Evolutionary conservation across 1,140 invertebrate species (phyloP).

Genomic region (Drosophila guanche): DNA sequence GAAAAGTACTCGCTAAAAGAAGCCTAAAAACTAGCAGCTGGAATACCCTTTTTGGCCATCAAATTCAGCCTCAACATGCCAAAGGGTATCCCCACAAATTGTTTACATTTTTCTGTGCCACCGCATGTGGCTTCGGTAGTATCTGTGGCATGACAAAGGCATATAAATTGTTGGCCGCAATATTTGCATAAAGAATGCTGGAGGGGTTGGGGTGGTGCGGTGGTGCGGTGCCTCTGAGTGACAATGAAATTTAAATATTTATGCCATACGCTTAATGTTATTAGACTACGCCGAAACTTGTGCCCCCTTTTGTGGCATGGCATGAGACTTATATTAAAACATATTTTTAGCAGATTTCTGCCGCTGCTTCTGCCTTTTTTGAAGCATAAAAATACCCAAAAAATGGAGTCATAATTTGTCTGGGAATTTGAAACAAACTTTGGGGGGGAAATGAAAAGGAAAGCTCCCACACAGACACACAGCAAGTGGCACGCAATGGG

Average conservation of each 20-base stretch:
- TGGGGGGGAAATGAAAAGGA: slow-evolving; percentile 51
- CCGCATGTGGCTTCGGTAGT: slow-evolving; percentile 18
- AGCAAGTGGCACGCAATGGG: slow-evolving; percentile 48
- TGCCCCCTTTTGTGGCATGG: slow-evolving; percentile 19
- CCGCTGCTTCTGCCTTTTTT: slow-evolving; percentile 42
- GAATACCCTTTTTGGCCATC: too few species aligned
- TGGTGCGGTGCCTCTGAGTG: slow-evolving; percentile 54
- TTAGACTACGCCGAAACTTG: slow-evolving; percentile 69
- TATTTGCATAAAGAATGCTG: slow-evolving; percentile 74
- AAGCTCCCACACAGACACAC: slow-evolving; percentile 36
- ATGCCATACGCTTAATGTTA: slow-evolving; percentile 82
- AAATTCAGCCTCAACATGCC: too few species aligned
- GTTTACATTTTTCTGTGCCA: slow-evolving; percentile 21
- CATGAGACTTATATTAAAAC: slow-evolving; percentile 76
- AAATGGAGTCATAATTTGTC: slow-evolving; percentile 75
- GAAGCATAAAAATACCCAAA: slow-evolving; percentile 72
- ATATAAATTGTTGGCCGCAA: slow-evolving; percentile 69
- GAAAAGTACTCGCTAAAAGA: too few species aligned
- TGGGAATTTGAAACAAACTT: slow-evolving; percentile 48
- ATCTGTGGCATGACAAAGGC: slow-evolving; percentile 68
- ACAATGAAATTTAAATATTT: slow-evolving; percentile 83
- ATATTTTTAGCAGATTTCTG: slow-evolving; percentile 68
- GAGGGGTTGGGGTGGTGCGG: too few species aligned
- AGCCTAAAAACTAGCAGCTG: too few species aligned
- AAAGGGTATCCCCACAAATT: not conserved